Percentiles rank a stretch among this genome's conserved stretches.
Conservation (phyloP, 2,113 vertebrate genomes). For the Anhinga rufa region DNA sequence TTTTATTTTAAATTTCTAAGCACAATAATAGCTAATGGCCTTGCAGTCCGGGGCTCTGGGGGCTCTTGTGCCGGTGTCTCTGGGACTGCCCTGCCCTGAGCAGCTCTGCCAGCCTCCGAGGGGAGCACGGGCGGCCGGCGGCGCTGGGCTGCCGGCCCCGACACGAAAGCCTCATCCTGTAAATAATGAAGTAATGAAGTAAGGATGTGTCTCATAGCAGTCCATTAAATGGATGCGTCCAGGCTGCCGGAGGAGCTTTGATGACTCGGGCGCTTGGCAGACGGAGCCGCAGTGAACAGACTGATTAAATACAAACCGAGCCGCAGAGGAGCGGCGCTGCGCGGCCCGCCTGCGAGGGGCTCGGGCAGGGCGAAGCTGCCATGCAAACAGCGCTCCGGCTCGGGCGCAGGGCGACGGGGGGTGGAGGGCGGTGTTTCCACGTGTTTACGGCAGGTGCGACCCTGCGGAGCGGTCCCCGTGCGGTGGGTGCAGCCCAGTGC, state of each 20-base stretch:
- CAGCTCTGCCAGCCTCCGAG: background rate
- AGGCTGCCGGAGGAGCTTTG: background rate
- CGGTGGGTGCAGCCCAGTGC: background rate
- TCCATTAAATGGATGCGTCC: background rate
- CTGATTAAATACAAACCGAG: background rate
- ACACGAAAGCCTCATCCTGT: background rate
- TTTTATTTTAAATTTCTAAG: background rate
- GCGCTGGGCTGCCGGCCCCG: background rate
- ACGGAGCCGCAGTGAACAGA: background rate
- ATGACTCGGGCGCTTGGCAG: background rate
- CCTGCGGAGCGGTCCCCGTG: background rate
- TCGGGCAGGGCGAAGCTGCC: background rate
- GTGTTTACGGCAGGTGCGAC: rapidly evolving
- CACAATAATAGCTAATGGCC: background rate
- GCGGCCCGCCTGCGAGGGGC: background rate
- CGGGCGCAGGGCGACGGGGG: background rate
- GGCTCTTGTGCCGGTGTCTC: background rate
- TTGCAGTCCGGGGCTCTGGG: background rate
- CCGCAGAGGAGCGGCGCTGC: background rate
- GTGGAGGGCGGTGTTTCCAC: background rate
- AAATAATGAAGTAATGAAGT: background rate
- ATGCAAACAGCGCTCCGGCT: background rate
- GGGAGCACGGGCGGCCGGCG: background rate
- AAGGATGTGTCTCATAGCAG: background rate
- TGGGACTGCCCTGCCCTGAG: background rate